These are phyloP conservation scores for Mellivora capensis DNA, from an alignment of 2,113 vertebrate genomes.

Conservation along the genomic window DNA sequence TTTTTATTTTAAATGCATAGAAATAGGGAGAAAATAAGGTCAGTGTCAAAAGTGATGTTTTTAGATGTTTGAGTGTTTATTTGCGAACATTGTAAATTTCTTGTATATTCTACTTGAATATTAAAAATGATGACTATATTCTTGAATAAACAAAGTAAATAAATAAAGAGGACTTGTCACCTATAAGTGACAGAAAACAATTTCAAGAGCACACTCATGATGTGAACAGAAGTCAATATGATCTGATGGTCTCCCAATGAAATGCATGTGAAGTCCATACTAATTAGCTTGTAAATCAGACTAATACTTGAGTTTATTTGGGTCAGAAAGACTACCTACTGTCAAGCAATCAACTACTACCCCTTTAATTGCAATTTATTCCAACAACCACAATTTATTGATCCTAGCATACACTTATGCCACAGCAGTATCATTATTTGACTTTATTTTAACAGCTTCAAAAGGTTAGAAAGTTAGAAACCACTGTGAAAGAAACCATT, in stretches of 20 bases:
- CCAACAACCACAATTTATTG: conserved; percentile 70
- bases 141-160: conserved; percentile 16
- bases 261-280: conserved; percentile 47
- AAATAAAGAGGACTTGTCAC: not conserved
- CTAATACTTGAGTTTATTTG: conserved; percentile 33
- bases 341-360: conserved; percentile 64
- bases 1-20: not conserved
- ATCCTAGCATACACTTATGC: conserved; percentile 70
- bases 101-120: not conserved
- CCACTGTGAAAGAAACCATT: conserved; percentile 64
- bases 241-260: not conserved
- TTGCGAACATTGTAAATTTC: not conserved
- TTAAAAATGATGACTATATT: not conserved
- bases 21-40: not conserved
- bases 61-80: not conserved
- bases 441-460: conserved; percentile 74
- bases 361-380: conserved; percentile 75
- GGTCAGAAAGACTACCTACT: conserved; percentile 73
- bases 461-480: conserved; percentile 73
- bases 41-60: not conserved
- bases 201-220: not conserved
- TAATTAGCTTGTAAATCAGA: conserved; percentile 63
- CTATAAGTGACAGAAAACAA: not conserved
- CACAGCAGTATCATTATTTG: conserved; percentile 74
- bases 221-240: conserved; percentile 19